Conservation (phyloP, 2,888 invertebrate genomes). For the Dasysyrphus tricinctus region DNA sequence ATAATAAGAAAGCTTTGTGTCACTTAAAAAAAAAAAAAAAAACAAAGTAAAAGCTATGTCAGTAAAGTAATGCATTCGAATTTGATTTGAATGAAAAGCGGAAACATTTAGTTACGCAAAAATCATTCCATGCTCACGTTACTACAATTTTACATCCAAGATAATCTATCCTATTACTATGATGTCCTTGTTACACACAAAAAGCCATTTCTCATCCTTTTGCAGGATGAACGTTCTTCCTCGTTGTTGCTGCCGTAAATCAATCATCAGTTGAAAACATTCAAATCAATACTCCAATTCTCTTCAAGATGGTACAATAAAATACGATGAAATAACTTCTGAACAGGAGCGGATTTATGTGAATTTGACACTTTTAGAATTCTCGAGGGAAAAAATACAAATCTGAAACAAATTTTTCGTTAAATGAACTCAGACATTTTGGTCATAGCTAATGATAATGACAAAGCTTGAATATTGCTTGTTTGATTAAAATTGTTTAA, state of each 20-base stretch:
- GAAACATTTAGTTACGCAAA: slow-evolving; percentile 58
- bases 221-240: not conserved
- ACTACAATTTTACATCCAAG: slow-evolving; percentile 47
- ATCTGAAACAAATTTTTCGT: too few species aligned
- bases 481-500: too few species aligned
- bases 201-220: slow-evolving; percentile 18
- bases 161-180: slow-evolving; percentile 53
- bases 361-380: not conserved
- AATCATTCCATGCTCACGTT: slow-evolving; percentile 48
- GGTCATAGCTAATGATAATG: too few species aligned
- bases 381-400: too few species aligned
- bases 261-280: slow-evolving; percentile 43
- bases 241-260: not conserved
- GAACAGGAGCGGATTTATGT: slow-evolving; percentile 5
- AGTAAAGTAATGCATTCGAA: too few species aligned
- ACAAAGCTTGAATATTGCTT: too few species aligned
- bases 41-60: too few species aligned
- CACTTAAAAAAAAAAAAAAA: too few species aligned
- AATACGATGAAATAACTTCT: slow-evolving; percentile 47
- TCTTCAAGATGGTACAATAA: slow-evolving; percentile 36
- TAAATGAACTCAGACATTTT: too few species aligned
- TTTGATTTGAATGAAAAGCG: slow-evolving; percentile 26
- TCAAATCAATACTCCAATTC: slow-evolving; percentile 45
- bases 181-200: slow-evolving; percentile 36
- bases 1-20: too few species aligned